Base-by-base conservation (phyloP, 2,888 invertebrate species). In the Psococerastis gibbosa region DNA sequence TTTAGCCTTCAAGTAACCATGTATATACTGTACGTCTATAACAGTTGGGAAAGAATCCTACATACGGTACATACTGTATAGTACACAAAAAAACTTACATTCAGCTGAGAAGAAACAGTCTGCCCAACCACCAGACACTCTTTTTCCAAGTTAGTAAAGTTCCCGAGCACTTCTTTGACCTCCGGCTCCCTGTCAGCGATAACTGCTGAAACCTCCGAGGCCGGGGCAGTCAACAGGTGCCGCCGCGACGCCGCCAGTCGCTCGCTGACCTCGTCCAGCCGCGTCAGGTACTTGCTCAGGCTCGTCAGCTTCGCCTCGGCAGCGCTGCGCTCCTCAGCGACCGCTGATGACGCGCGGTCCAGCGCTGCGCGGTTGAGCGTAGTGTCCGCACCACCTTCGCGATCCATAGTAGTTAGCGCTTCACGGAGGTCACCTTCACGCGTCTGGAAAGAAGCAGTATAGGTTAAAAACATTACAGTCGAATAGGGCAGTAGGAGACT, bases 111-210 rank as follows among this genome's bases (percentile, higher is more conserved):
- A 41, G 66, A 65, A 47, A 67, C 61, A 3, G 61, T 58, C 49
- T 66, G 65, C 46, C 61, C 62, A 8, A 60, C 63, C 5, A 60
- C 60, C 53, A 64, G 62, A 50, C 67, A 67, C 50, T 67, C 67
- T 50, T 66, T 65, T 48, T 75, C 75, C 52, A 76, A 58, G 59
- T 72, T 71, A 43, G 68, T 71, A 58, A 69, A 75, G 59, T 73
- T 73, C 56, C 73, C 73, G 38, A 75, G 54, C 35, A 73, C 67
- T 52, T 74, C 74, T 51, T 67, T 68, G 32, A 75, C 67, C 55
- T 74, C 73, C 47, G 66, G 61, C 54, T 70, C 70, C 42, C 66
- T 68, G 52, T 73, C 73, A 46, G 59, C 55, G 11, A 70, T 62
- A 33, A 58, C 56, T 3, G 55, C 59, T 3, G 20, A 15, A 11